Base-by-base conservation (phyloP, 2,888 invertebrate genomes). In the Labia minor region DNA sequence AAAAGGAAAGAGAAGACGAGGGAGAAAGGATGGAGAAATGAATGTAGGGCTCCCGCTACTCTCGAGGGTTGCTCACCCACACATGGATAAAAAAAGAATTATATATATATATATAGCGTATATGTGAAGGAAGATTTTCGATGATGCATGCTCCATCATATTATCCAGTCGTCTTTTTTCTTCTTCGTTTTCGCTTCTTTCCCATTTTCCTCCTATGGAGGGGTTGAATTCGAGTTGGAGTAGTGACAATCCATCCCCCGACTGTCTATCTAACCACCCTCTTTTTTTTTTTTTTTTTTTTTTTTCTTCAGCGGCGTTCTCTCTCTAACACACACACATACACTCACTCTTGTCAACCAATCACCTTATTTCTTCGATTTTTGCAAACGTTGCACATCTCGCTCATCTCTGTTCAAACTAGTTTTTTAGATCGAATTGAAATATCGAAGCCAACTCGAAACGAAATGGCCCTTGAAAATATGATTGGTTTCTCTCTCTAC, bases 41-140 rank as follows among this genome's bases (percentile, higher is more conserved):
- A 11, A 49, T n/a, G 49, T 26, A 26, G 26, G 26, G 26, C 26
- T 26, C 26, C 26, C 26, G 26, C 26, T 26, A 8, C 26, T 26
- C 26, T 26, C 26, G 49, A 49, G 49, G 49, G 49, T 49, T 49
- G 49, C 49, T 4, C 49, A 11, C 49, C 14, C 49, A 49, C 49
- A 49, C 49, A 49, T 14, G 16, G n/a, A 49, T 16, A 49, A 11
- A 49, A 49, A 49, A 14, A 49, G 14, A 8, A 8, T 4, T 49
- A 49, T 49, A 49, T 49, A 4, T 49, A 49, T 49, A 49, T 49
- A 49, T 49, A 49, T 49, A 49, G 49, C 49, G 14, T 11, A 49
- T 49, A 49, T 49, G 49, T 49, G 49, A 49, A 49, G 49, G 49
- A 49, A 49, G 49, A 49, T 49, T 49, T 49, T 49, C 49, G 49